Percentiles rank a stretch among this genome's conserved stretches.
Evolutionary conservation across 2,888 invertebrate species (phyloP).

Genomic region (Anagyrus pseudococci): DNA sequence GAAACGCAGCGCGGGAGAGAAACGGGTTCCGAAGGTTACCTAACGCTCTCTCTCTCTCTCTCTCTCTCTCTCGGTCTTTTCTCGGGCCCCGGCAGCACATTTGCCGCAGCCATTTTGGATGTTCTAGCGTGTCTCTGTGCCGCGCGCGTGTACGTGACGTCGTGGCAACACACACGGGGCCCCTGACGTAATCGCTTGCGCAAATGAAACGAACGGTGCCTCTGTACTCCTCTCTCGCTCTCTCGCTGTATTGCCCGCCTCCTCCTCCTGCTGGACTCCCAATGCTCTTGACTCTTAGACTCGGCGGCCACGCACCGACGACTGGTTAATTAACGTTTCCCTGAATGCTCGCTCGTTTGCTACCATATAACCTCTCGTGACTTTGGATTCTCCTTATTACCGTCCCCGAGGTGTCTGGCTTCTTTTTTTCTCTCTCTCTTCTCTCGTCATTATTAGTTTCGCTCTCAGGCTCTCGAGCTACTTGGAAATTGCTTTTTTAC

Average conservation of each 20-base stretch:
- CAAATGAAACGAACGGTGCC: slow-evolving; percentile 39
- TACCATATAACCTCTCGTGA: no score
- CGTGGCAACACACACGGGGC: neutral
- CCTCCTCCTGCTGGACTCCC: no score
- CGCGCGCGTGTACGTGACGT: slow-evolving; percentile 2
- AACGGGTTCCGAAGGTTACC: slow-evolving; percentile 36
- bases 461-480: no score
- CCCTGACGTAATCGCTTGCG: slow-evolving; percentile 45
- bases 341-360: no score
- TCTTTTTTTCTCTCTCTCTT: no score
- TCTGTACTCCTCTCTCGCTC: slow-evolving; percentile 1
- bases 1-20: slow-evolving; percentile 2
- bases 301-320: no score
- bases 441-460: no score
- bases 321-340: no score
- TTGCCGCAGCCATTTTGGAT: slow-evolving; percentile 51
- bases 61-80: slow-evolving; percentile 7
- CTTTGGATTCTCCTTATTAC: no score
- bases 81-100: neutral
- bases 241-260: neutral
- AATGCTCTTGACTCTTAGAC: no score
- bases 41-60: slow-evolving; percentile 20
- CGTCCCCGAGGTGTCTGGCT: no score
- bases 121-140: slow-evolving; percentile 24
- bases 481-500: no score